Percentiles rank a stretch among this genome's conserved stretches.
Evolutionary conservation across 2,888 invertebrate genomes (phyloP).

Genomic region (Meta bourneti): DNA sequence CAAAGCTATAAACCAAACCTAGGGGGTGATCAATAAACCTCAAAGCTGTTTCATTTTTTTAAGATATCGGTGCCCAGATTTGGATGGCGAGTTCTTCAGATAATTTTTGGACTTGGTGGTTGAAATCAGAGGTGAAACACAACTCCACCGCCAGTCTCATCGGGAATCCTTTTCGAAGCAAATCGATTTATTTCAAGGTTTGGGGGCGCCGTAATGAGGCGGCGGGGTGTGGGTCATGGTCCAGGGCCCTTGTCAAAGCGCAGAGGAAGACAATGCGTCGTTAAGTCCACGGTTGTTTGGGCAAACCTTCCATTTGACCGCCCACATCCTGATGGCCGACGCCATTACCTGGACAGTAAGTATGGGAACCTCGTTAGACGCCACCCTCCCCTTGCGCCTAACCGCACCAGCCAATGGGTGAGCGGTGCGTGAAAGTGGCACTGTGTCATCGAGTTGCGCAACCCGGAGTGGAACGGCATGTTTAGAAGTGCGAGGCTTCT

Average conservation of each 20-base stretch:
- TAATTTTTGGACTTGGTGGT: too few species aligned
- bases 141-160: neutral
- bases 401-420: constrained; percentile 15
- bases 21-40: too few species aligned
- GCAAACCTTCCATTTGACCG: constrained; percentile 10
- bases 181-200: constrained; percentile 10
- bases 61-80: too few species aligned
- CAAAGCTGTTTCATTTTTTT: too few species aligned
- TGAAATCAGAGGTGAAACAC: too few species aligned
- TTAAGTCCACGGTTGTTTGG: constrained; percentile 58
- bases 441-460: constrained; percentile 1
- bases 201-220: constrained; percentile 9
- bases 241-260: constrained; percentile 16
- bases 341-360: constrained; percentile 30
- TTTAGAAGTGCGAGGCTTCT: too few species aligned
- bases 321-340: constrained; percentile 55
- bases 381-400: constrained; percentile 13
- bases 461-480: too few species aligned
- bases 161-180: too few species aligned
- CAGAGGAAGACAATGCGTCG: constrained; percentile 54
- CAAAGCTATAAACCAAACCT: too few species aligned
- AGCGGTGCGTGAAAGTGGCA: neutral
- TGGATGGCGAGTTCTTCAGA: too few species aligned
- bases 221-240: neutral
- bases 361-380: constrained; percentile 42